These are phyloP conservation scores for Cerastis leucographa DNA, from an alignment of 2,888 invertebrate species.

Conservation along the genomic window DNA sequence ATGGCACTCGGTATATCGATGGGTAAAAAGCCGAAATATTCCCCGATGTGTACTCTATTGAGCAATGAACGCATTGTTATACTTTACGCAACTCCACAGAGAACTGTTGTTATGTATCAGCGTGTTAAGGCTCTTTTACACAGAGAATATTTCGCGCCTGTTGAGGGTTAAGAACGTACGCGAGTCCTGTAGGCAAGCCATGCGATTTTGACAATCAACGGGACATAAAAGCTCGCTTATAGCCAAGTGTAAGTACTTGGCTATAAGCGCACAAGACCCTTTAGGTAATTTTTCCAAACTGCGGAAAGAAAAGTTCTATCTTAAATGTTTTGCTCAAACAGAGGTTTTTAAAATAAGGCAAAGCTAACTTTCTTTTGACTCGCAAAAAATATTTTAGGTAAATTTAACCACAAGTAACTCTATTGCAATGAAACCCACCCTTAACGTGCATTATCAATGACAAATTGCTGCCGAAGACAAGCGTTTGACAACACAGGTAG, in stretches of 20 bases:
- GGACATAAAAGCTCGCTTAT: neutral
- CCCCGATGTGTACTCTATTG: conserved; percentile 50
- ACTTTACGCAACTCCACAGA: conserved; percentile 48
- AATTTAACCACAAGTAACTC: neutral
- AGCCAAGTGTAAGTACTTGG: too few species aligned
- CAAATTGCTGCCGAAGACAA: neutral
- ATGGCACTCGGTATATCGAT: conserved; percentile 44
- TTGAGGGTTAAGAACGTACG: too few species aligned
- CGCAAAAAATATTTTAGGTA: neutral
- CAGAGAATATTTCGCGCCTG: neutral
- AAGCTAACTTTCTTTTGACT: neutral
- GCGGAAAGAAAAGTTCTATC: neutral
- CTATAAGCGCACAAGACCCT: neutral
- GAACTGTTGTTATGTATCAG: conserved; percentile 50
- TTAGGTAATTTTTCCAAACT: neutral
- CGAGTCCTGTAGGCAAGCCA: neutral
- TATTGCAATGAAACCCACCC: too few species aligned
- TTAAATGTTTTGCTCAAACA: neutral
- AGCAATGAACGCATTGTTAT: conserved; percentile 59
- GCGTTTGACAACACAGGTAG: neutral
- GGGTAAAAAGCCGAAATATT: conserved; percentile 49
- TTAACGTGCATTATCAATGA: neutral
- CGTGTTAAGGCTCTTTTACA: conserved; percentile 9
- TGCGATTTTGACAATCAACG: neutral
- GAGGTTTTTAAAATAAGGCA: too few species aligned